Base-by-base conservation (phyloP, 2,888 invertebrate species). In the Drosophila birchii region DNA sequence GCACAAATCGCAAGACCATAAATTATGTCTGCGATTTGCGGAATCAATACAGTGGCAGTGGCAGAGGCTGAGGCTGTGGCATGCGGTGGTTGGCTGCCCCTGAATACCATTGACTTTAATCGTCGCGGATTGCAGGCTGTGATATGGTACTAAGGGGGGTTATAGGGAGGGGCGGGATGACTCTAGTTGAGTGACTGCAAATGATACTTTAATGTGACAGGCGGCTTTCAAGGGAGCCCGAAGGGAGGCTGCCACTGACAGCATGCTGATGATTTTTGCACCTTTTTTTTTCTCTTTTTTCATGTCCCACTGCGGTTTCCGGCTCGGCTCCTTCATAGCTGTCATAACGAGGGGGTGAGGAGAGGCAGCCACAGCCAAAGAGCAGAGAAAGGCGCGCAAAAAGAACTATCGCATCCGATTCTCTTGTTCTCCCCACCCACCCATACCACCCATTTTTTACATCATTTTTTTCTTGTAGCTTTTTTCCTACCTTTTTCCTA, bases 131-230 rank as follows among this genome's bases (percentile, higher is more conserved):
- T 18, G 45, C 53, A 36, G 69, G 51, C 38, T 29, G 66, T 29
- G 51, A 14, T 34, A 45, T 26, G 59, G 20, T 32, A 20, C n/a
- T 16, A n/a, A 16, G 32, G 7, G 29, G 16, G n/a, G 16, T 16
- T 18, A 20, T 7, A 14, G 8, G n/a, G 26, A 14, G 14, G 29
- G 20, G 29, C 44, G 39, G 45, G 23, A 47, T 53, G 51, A 39
- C 58, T 53, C 43, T 29, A 45, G 70, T 74, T 78, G 86, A 84
- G 79, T 87, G 86, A 87, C 80, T 85, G 87, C 78, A 84, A 84
- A 84, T 85, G 87, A 87, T 84, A 84, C 87, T 84, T 84, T 84
- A 84, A 84, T 84, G 86, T 84, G 87, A 87, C 83, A 87, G 87
- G 72, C 85, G 73, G 79, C 64, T 67, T 63, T 51, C 62, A 47